These are phyloP conservation scores for Micromys minutus DNA, from an alignment of 2,113 vertebrate genomes.

Conservation along the genomic window DNA sequence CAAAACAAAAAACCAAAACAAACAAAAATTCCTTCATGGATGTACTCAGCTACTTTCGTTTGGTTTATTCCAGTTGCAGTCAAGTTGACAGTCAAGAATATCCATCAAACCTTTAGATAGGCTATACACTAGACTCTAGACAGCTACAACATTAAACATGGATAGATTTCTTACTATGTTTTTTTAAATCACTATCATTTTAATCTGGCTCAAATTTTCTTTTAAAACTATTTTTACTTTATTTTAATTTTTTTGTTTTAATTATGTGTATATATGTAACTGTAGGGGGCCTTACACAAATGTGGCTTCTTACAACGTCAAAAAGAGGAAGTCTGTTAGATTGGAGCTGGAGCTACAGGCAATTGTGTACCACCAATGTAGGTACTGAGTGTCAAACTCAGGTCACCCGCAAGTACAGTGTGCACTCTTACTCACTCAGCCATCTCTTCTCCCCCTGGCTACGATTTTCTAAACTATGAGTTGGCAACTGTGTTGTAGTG, in stretches of 20 bases:
- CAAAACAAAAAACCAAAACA: neutral
- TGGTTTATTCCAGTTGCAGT: neutral
- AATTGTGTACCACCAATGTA: neutral
- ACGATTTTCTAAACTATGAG: neutral
- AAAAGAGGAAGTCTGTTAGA: neutral
- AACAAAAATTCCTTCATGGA: too few species aligned
- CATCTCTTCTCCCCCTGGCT: neutral
- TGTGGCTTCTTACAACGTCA: neutral
- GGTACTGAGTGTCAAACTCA: too few species aligned
- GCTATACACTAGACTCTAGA: constrained; percentile 1
- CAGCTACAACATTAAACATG: constrained; percentile 19
- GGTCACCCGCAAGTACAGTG: neutral
- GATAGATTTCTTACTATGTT: neutral
- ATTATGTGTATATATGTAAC: neutral
- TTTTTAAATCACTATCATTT: neutral
- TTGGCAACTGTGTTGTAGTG: neutral
- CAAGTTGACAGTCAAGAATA: neutral
- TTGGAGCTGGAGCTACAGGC: neutral
- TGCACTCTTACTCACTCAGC: neutral
- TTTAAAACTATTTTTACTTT: neutral
- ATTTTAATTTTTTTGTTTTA: neutral
- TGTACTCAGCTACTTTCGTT: neutral
- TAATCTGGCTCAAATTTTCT: neutral
- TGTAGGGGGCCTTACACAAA: too few species aligned
- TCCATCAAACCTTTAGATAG: neutral